Conservation (phyloP, 2,797 vertebrate species). For the Heteromormyrus szaboi region DNA sequence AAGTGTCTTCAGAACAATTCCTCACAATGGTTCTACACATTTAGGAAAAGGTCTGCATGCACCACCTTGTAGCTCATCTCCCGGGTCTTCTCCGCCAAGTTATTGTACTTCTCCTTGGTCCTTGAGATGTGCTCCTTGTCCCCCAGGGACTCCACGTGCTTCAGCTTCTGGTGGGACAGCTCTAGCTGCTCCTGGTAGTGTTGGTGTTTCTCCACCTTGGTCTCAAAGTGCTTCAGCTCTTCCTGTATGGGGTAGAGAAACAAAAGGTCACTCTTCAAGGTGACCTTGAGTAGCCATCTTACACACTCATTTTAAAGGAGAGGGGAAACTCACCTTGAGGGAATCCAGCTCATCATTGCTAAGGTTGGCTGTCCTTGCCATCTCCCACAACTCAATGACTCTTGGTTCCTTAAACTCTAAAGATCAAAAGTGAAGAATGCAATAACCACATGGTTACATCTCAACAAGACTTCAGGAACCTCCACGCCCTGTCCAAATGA, state of each 20-base stretch:
- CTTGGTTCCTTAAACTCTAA: slow-evolving; percentile 89
- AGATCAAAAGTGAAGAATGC: background rate
- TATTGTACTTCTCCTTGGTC: slow-evolving; percentile 78
- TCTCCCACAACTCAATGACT: slow-evolving; percentile 92
- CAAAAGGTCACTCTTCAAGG: background rate
- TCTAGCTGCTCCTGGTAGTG: slow-evolving; percentile 95
- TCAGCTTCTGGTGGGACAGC: slow-evolving; percentile 88
- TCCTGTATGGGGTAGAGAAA: slow-evolving; percentile 58
- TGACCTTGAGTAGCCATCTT: background rate
- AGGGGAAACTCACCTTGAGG: slow-evolving; percentile 70
- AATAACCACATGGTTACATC: background rate
- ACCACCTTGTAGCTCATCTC: slow-evolving; percentile 91
- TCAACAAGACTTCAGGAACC: background rate
- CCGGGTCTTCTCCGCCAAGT: slow-evolving; percentile 81
- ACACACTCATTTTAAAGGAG: background rate
- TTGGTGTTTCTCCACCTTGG: slow-evolving; percentile 91
- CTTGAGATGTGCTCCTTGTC: slow-evolving; percentile 81
- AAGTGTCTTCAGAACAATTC: background rate
- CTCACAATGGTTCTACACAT: background rate
- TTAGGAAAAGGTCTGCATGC: background rate
- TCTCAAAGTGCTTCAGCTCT: slow-evolving; percentile 91
- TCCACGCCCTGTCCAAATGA: background rate
- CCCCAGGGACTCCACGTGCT: slow-evolving; percentile 75
- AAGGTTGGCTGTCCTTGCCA: slow-evolving; percentile 83
- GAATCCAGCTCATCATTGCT: slow-evolving; percentile 81